A percentile compares a stretch with the other conserved stretches of the same genome.
Evolutionary conservation across 1,140 invertebrate genomes (phyloP).

Genomic region (Cylas formicarius): DNA sequence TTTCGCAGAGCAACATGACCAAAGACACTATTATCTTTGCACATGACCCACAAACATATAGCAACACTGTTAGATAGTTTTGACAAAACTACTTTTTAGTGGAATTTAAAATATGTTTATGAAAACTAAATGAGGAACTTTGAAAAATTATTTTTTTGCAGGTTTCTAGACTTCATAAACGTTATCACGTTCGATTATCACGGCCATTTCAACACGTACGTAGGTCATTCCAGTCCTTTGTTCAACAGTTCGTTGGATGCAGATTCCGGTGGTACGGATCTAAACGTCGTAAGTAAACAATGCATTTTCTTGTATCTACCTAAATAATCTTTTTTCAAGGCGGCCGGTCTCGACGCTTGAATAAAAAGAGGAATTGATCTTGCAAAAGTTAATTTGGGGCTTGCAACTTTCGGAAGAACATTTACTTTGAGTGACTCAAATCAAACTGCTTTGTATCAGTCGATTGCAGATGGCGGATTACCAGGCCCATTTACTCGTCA

Average conservation of each 20-base stretch:
- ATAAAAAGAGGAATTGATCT: conserved; percentile 40
- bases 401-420: conserved; percentile 57
- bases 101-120: too few relatives aligned
- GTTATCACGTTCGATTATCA: conserved; percentile 63
- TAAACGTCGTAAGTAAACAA: conserved; percentile 36
- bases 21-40: too few relatives aligned
- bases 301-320: too few relatives aligned
- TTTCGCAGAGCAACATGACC: too few relatives aligned
- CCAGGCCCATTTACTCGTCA: conserved; percentile 49
- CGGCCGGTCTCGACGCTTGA: conserved; percentile 27
- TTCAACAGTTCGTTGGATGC: conserved; percentile 43
- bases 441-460: conserved; percentile 46
- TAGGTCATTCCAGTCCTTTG: conserved; percentile 52
- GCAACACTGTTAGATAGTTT: too few relatives aligned
- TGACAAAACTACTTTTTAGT: too few relatives aligned
- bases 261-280: conserved; percentile 34
- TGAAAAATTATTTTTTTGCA: conserved; percentile 20
- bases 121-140: too few relatives aligned
- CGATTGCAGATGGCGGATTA: conserved; percentile 47
- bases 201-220: conserved; percentile 52
- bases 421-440: conserved; percentile 48
- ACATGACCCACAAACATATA: too few relatives aligned
- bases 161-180: conserved; percentile 56
- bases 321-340: too few relatives aligned
- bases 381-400: conserved; percentile 56